Conservation (phyloP, 2,888 invertebrate genomes). For the Muschampia plurimacula region DNA sequence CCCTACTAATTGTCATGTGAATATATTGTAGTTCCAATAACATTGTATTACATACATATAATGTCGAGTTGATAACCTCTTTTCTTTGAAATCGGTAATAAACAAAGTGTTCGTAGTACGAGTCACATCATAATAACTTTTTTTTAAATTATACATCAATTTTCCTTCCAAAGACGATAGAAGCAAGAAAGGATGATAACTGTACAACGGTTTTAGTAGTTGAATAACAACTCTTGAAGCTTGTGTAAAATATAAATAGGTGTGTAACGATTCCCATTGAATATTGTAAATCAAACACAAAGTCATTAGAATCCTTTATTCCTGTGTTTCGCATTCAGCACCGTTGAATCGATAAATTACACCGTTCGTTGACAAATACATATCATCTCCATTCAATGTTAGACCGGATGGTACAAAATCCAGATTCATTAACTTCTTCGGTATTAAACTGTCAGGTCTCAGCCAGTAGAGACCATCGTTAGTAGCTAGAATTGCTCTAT, state of each 20-base stretch:
- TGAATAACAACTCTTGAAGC: too few relatives aligned
- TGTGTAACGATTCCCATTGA: not conserved
- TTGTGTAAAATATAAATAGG: not conserved
- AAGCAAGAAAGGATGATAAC: too few relatives aligned
- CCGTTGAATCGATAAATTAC: slow-evolving; percentile 69
- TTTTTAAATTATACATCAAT: too few relatives aligned
- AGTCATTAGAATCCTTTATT: not conserved
- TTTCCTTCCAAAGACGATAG: too few relatives aligned
- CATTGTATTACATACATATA: too few relatives aligned
- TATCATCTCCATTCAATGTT: slow-evolving; percentile 57
- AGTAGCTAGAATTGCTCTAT: slow-evolving; percentile 66
- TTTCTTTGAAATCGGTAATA: too few relatives aligned
- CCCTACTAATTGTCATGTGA: too few relatives aligned
- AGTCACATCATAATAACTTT: too few relatives aligned
- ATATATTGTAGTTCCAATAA: too few relatives aligned
- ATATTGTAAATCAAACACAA: not conserved
- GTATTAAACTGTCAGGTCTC: slow-evolving; percentile 68
- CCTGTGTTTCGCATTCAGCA: slow-evolving; percentile 49
- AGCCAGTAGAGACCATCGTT: slow-evolving; percentile 76
- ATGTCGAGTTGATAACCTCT: too few relatives aligned
- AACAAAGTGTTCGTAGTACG: too few relatives aligned
- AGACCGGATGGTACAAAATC: slow-evolving; percentile 73
- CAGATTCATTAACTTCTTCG: slow-evolving; percentile 72
- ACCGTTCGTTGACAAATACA: slow-evolving; percentile 69
- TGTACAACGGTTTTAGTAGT: too few relatives aligned